Conservation (phyloP, 30 jellyfish, hydroid and myxozoan species). For the Cassiopea xamachana region DNA sequence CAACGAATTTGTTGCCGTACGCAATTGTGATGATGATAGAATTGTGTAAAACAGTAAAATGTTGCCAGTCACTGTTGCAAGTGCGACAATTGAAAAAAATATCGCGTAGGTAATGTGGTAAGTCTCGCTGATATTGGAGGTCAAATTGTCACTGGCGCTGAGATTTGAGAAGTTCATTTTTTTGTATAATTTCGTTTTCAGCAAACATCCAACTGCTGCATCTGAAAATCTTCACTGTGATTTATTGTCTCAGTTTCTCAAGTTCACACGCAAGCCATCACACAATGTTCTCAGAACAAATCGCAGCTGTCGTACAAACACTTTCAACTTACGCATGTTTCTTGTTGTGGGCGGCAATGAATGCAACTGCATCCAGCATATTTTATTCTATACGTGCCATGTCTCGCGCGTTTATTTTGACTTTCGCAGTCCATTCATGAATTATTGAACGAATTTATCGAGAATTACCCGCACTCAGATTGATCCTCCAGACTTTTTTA, state of each 20-base stretch:
- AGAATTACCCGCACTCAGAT: not conserved
- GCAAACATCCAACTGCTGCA: no score
- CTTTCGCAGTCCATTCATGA: not conserved
- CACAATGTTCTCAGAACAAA: no score
- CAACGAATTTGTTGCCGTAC: conserved; percentile 72
- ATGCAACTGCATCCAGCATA: not conserved
- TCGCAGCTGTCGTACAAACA: no score
- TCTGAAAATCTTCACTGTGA: no score
- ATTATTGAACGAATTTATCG: not conserved
- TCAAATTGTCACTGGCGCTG: not conserved
- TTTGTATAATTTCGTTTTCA: no score
- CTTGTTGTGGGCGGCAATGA: not conserved
- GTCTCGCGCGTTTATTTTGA: not conserved
- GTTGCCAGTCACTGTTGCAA: conserved; percentile 64
- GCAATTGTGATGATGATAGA: conserved; percentile 40
- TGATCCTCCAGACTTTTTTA: not conserved
- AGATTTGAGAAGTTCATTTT: conserved; percentile 14
- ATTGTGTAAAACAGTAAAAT: conserved; percentile 46
- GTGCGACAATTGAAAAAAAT: conserved; percentile 43
- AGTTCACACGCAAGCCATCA: no score
- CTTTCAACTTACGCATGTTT: no score
- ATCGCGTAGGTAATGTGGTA: conserved; percentile 43
- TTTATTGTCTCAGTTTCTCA: no score
- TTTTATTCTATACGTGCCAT: not conserved
- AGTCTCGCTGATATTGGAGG: not conserved